Evolutionary conservation across 2,797 vertebrate species (phyloP).

Genomic region (Chelmon rostratus): DNA sequence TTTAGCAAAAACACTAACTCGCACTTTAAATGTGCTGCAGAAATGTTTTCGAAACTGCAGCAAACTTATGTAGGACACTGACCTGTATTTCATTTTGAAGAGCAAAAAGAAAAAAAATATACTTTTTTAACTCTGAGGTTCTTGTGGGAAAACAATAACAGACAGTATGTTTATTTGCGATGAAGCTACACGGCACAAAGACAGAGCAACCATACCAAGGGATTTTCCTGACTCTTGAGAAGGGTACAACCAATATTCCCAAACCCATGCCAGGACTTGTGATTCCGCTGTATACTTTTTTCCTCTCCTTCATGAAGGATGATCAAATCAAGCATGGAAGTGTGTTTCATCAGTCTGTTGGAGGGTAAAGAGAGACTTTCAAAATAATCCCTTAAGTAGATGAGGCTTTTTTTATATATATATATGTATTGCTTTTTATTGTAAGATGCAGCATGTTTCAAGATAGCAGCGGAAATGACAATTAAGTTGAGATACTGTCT

Average conservation of each 20-base stretch:
- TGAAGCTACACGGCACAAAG: slow-evolving; percentile 84
- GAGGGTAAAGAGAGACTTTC: slow-evolving; percentile 84
- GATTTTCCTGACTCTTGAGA: slow-evolving; percentile 82
- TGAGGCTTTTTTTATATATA: slow-evolving; percentile 68
- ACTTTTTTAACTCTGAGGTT: slow-evolving; percentile 81
- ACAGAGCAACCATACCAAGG: slow-evolving; percentile 78
- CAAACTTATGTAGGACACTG: slow-evolving; percentile 87
- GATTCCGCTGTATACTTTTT: slow-evolving; percentile 71
- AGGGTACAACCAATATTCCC: slow-evolving; percentile 86
- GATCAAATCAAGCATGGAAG: slow-evolving; percentile 83
- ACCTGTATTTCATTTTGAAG: slow-evolving; percentile 85
- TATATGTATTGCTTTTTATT: slow-evolving; percentile 73
- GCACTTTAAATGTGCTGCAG: slow-evolving; percentile 54
- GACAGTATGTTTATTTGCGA: slow-evolving; percentile 87
- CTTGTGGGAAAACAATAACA: slow-evolving; percentile 86
- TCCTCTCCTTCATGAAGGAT: slow-evolving; percentile 76
- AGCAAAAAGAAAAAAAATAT: slow-evolving; percentile 73
- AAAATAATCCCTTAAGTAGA: slow-evolving; percentile 87
- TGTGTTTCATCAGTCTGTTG: slow-evolving; percentile 83
- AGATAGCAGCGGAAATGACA: slow-evolving; percentile 74
- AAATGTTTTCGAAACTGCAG: slow-evolving; percentile 79
- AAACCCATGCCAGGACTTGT: slow-evolving; percentile 83
- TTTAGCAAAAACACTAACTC: slow-evolving; percentile 37
- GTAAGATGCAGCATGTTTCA: slow-evolving; percentile 63
- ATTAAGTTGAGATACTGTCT: slow-evolving; percentile 71